Evolutionary conservation across 2,888 invertebrate species (phyloP), one percentile per base, ranked within the genome.

Genomic region (Eupithecia subfuscata): DNA sequence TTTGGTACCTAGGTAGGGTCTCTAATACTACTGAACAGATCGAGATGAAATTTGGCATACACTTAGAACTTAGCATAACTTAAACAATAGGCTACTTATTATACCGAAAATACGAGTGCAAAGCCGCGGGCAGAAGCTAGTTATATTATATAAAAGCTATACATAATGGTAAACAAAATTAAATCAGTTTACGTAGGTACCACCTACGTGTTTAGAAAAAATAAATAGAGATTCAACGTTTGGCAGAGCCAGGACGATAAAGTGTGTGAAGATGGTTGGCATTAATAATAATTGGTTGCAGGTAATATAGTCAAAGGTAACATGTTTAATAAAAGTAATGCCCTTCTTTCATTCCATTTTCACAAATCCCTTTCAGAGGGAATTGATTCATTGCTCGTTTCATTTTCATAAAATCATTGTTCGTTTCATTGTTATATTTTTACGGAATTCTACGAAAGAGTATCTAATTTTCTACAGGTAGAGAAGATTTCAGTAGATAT

Each of bases 361-460:
- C 65, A 67, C 65, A 67, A 67, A 67, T 67, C 65, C 65, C 65
- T 37, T 67, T 67, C 65, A 67, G 64, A 67, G 37, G 65, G 65
- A 64, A 37, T 67, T 67, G 65, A 67, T 67, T 67, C 65, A 67
- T 67, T 40, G 65, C 37, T 64, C 65, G 65, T 67, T 34, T 69
- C 69, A 69, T 45, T 45, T 69, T 69, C 69, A 69, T 48, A 69
- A 52, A 30, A 69, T 45, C 67, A 67, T 65, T 65, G 65, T 60
- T 25, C 60, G 37, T 65, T 65, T 37, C 30, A 34, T 65, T 60
- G 22, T 60, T 14, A 56, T 56, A 60, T 25, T 25, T 56, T 60
- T 60, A 25, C 60, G 60, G 7, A 60, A 14, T 60, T 60, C 14
- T 25, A 60, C 60, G 60, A 60, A 25, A 25, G 60, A 22, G 11